phyloP scores from a whole-genome alignment of 2,888 invertebrate genomes.

The Lacanobia wlatinum region DNA sequence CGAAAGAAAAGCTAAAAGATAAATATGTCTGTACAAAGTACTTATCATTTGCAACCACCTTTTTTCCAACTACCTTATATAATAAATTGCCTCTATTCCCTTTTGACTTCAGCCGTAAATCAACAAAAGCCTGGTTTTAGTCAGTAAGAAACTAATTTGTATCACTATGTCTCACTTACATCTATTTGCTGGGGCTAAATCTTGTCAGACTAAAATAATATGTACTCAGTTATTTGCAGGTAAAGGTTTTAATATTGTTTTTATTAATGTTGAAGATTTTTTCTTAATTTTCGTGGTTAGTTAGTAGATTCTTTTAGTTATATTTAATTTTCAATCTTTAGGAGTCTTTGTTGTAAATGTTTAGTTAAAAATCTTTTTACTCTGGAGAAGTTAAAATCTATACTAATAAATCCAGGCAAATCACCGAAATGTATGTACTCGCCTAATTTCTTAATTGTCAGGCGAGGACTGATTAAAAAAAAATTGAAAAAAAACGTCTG shows the following conservation, averaged over 20 bases:
- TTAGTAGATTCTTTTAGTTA: neutral
- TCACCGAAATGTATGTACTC: too few relatives aligned
- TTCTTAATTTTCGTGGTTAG: conserved; percentile 29
- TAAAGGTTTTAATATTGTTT: conserved; percentile 47
- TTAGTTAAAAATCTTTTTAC: too few relatives aligned
- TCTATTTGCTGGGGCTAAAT: conserved; percentile 52
- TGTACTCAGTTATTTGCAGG: conserved; percentile 52
- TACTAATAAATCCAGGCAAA: too few relatives aligned
- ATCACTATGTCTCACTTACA: conserved; percentile 45
- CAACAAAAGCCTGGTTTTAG: conserved; percentile 48
- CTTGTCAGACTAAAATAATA: conserved; percentile 38
- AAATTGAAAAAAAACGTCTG: too few relatives aligned
- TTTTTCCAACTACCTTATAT: too few relatives aligned
- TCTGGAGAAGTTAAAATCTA: too few relatives aligned
- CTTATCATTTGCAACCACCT: too few relatives aligned
- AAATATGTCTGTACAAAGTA: too few relatives aligned
- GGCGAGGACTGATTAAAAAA: too few relatives aligned
- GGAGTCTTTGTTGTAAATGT: too few relatives aligned
- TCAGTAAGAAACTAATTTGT: conserved; percentile 61
- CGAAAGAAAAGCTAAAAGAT: too few relatives aligned
- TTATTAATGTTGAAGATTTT: conserved; percentile 37
- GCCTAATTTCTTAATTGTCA: too few relatives aligned
- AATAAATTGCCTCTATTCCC: conserved; percentile 28
- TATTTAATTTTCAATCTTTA: conserved; percentile 7
- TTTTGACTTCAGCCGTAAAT: conserved; percentile 29